Evolutionary conservation across 2,888 invertebrate species (phyloP).

Genomic region (Ypsolopha sequella): DNA sequence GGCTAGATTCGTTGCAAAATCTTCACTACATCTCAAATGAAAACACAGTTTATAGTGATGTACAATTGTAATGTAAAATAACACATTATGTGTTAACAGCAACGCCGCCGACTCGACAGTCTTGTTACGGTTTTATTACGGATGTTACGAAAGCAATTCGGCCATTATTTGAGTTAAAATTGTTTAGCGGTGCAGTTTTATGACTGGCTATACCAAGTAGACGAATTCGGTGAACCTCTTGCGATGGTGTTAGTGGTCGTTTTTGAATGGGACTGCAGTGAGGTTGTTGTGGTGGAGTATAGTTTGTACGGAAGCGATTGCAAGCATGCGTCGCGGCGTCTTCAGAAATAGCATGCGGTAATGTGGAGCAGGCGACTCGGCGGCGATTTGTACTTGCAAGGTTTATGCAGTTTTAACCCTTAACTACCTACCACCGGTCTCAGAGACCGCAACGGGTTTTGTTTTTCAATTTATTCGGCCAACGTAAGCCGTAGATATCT

Average conservation of each 20-base stretch:
- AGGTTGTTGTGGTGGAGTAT: background rate
- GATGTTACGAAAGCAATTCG: slow-evolving; percentile 23
- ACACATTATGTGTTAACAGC: too few relatives aligned
- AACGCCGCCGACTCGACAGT: too few relatives aligned
- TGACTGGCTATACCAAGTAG: too few relatives aligned
- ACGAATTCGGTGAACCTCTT: slow-evolving; percentile 5
- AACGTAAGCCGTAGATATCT: too few relatives aligned
- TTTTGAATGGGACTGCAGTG: too few relatives aligned
- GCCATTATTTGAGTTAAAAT: slow-evolving; percentile 15
- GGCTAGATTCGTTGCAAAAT: too few relatives aligned
- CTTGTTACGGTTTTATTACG: slow-evolving; percentile 18
- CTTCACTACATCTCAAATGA: too few relatives aligned
- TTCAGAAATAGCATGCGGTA: slow-evolving; percentile 11
- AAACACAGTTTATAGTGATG: too few relatives aligned
- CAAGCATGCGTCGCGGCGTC: slow-evolving; percentile 8
- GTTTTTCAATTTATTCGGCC: too few relatives aligned
- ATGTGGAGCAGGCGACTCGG: slow-evolving; percentile 1
- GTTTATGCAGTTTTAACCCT: background rate
- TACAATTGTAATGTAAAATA: too few relatives aligned
- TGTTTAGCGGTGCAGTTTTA: background rate
- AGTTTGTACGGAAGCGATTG: slow-evolving; percentile 22
- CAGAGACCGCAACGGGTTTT: too few relatives aligned
- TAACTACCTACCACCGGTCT: background rate
- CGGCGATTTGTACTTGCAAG: background rate
- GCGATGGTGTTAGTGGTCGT: too few relatives aligned